Base-by-base conservation (phyloP, 92 coral and sea anemone genomes). In the Phymanthus crucifer region DNA sequence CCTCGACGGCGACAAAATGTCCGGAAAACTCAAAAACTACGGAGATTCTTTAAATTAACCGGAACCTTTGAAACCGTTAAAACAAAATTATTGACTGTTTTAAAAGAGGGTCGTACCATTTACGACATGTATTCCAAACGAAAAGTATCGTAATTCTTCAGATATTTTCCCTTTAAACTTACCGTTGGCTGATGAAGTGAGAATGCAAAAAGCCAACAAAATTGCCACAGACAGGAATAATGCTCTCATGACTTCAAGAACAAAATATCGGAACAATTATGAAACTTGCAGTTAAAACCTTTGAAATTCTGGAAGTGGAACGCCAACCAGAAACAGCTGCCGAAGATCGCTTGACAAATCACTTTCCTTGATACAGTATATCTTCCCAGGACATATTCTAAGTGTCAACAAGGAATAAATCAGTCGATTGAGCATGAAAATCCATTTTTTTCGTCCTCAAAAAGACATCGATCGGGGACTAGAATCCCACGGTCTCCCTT, bases 401-500 rank as follows among this genome's bases (percentile, higher is more conserved):
- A 61, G 16, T 61, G 68, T 26, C 33, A 24, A 61, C 68, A 27
- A 26, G 6, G 23, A 24, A 61, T 27, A 61, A 11, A 61, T 61
- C 56, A 56, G 19, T 32, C 17, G 29, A 31, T 40, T 23, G 36
- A 77, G 57, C 32, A 19, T 74, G 35, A 27, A 16, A 35, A 37
- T 38, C 11, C 34, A 61, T 24, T 27, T 61, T 52, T 14, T 58
- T 61, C 38, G 68, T 70, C 68, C 58, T 69, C 69, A 77, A 77
- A 77, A 77, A 77, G 81, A 50, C 72, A 77, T 77, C 56, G 68
- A 43, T 77, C 70, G 14, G 65, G 32, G 35, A 24, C 54, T 58
- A 61, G 46, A 61, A 38, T 24, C 69, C 52, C 58, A 9, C 45
- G 47, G 72, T 72, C 72, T 64, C 81, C 72, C 67, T 77, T 31